Evolutionary conservation across 2,888 invertebrate genomes (phyloP).

Genomic region (Scaptomyza caliginosa): DNA sequence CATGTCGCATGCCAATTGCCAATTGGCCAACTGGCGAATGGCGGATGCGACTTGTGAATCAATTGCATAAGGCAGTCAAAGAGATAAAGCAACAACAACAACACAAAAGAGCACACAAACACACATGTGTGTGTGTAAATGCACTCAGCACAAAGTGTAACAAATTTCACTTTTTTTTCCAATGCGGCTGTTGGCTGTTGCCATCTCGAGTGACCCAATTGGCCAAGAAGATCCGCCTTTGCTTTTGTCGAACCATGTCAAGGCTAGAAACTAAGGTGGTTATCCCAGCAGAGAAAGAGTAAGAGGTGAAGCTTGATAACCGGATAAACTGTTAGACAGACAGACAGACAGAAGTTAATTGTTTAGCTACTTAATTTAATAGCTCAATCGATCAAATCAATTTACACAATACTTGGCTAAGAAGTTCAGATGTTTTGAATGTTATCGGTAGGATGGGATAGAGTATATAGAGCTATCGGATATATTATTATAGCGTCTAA

Average conservation of each 20-base stretch:
- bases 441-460: no score
- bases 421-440: no score
- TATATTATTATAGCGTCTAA: neutral
- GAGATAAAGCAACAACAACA: constrained; percentile 11
- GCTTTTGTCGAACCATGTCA: constrained; percentile 61
- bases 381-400: constrained; percentile 1
- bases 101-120: constrained; percentile 26
- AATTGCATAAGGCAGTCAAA: constrained; percentile 67
- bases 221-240: constrained; percentile 65
- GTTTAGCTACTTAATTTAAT: constrained; percentile 3
- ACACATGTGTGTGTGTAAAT: no score
- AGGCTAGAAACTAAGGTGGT: constrained; percentile 64
- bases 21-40: constrained; percentile 47
- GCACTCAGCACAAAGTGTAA: constrained; percentile 49
- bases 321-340: neutral
- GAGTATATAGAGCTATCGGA: no score
- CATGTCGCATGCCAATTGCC: constrained; percentile 60
- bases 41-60: constrained; percentile 68
- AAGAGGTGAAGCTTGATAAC: neutral
- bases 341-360: constrained; percentile 1
- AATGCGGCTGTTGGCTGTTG: constrained; percentile 10
- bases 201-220: constrained; percentile 58
- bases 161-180: constrained; percentile 76
- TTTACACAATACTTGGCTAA: neutral
- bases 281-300: neutral